These are phyloP conservation scores for Morphnarchus princeps DNA, from an alignment of 2,113 vertebrate species.

Conservation along the genomic window DNA sequence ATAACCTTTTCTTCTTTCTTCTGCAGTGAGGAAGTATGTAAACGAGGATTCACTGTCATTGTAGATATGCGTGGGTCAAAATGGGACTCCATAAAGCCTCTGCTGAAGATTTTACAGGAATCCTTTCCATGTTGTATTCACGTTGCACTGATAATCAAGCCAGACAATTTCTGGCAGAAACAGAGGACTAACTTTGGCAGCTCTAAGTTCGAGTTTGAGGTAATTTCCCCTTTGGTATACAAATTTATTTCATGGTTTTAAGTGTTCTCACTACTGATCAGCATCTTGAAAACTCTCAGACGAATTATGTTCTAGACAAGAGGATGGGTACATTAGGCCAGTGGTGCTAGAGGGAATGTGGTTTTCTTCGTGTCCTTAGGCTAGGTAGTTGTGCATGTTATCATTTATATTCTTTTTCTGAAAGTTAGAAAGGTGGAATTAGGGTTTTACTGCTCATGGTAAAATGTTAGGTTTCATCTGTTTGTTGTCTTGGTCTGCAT, in stretches of 20 bases:
- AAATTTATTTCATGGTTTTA: neutral
- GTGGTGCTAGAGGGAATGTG: neutral
- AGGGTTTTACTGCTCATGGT: neutral
- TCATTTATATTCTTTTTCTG: neutral
- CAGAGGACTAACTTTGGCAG: constrained; percentile 99
- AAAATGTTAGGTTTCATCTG: neutral
- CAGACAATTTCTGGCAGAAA: constrained; percentile 99
- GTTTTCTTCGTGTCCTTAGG: neutral
- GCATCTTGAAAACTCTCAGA: neutral
- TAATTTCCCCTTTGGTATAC: constrained; percentile 44
- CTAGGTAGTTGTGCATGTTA: neutral
- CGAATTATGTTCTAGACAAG: neutral
- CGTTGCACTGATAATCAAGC: constrained; percentile 98
- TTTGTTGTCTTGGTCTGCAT: neutral
- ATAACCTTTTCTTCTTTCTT: constrained; percentile 40
- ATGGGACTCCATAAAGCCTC: constrained; percentile 98
- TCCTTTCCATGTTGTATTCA: constrained; percentile 97
- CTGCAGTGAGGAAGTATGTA: constrained; percentile 92
- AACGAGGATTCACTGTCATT: constrained; percentile 97
- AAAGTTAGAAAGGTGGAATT: neutral
- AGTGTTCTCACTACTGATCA: neutral
- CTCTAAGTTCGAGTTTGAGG: constrained; percentile 99
- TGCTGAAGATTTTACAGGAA: constrained; percentile 97
- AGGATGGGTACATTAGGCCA: neutral
- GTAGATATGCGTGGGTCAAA: constrained; percentile 99